phyloP scores from a whole-genome alignment of 1,140 invertebrate genomes.

The Physella acuta region DNA sequence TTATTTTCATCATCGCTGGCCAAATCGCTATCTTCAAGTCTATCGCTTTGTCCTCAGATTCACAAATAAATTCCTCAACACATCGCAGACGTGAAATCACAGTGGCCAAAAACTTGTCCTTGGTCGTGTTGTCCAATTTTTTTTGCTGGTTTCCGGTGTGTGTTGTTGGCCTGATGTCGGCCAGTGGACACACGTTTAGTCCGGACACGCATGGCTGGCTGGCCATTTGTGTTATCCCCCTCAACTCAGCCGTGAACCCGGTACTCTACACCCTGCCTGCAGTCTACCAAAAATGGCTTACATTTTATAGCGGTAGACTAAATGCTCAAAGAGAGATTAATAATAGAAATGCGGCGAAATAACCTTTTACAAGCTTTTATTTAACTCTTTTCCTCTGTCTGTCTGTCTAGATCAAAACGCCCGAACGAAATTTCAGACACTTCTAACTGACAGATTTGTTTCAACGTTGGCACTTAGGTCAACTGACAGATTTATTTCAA shows the following conservation, averaged over 20 bases:
- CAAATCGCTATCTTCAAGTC: constrained; percentile 7
- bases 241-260: constrained; percentile 37
- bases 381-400: too few species aligned
- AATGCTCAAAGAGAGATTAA: too few species aligned
- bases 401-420: too few species aligned
- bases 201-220: constrained; percentile 32
- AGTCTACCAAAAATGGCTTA: not conserved
- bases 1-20: constrained; percentile 25
- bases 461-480: too few species aligned
- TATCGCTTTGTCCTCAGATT: not conserved
- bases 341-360: too few species aligned
- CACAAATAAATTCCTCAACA: constrained; percentile 24
- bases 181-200: constrained; percentile 21
- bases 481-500: too few species aligned
- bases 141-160: constrained; percentile 40
- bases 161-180: constrained; percentile 35
- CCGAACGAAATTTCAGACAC: too few species aligned
- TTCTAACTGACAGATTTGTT: too few species aligned
- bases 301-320: too few species aligned
- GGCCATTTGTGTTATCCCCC: constrained; percentile 32
- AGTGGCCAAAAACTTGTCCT: constrained; percentile 34
- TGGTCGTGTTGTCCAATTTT: constrained; percentile 37
- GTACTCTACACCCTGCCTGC: constrained; percentile 31
- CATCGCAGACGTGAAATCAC: constrained; percentile 23
- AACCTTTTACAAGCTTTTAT: too few species aligned